Percentiles rank a stretch among this genome's conserved stretches.
phyloP scores from a whole-genome alignment of 2,888 invertebrate genomes.

The Cheilosia soror region DNA sequence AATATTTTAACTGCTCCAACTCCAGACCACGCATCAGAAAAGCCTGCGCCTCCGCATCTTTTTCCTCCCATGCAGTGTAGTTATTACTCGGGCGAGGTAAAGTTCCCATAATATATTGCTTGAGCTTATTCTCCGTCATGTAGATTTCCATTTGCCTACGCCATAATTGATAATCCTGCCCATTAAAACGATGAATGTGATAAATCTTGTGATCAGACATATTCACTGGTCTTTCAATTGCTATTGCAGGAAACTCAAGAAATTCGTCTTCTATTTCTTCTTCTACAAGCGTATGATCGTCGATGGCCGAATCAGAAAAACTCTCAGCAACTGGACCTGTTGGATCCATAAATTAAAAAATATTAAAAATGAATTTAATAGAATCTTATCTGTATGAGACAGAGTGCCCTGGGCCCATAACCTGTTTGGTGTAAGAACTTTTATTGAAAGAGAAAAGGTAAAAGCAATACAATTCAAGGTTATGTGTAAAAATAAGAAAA shows the following conservation, averaged over 20 bases:
- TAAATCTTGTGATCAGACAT: constrained; percentile 58
- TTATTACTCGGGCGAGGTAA: constrained; percentile 27
- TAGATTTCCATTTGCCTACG: constrained; percentile 63
- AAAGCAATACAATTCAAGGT: not conserved
- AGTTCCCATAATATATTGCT: constrained; percentile 65
- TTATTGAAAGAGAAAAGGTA: not conserved
- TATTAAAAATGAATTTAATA: not conserved
- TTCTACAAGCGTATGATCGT: not conserved
- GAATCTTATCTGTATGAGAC: not conserved
- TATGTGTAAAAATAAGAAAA: not conserved
- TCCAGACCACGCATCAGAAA: constrained; percentile 71
- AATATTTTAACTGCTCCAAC: constrained; percentile 68
- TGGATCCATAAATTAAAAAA: not conserved
- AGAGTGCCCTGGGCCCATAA: constrained; percentile 8
- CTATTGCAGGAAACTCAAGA: not conserved
- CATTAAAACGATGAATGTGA: constrained; percentile 62
- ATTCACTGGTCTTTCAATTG: constrained; percentile 19
- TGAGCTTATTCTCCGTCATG: constrained; percentile 71
- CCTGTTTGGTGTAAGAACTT: not conserved
- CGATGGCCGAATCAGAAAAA: constrained; percentile 11
- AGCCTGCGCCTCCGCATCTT: constrained; percentile 69
- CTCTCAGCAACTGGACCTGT: not conserved
- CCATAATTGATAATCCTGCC: constrained; percentile 56
- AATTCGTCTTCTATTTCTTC: not conserved
- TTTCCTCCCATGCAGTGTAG: constrained; percentile 59